Conservation (phyloP, 2,888 invertebrate species). For the Aricia artaxerxes region DNA sequence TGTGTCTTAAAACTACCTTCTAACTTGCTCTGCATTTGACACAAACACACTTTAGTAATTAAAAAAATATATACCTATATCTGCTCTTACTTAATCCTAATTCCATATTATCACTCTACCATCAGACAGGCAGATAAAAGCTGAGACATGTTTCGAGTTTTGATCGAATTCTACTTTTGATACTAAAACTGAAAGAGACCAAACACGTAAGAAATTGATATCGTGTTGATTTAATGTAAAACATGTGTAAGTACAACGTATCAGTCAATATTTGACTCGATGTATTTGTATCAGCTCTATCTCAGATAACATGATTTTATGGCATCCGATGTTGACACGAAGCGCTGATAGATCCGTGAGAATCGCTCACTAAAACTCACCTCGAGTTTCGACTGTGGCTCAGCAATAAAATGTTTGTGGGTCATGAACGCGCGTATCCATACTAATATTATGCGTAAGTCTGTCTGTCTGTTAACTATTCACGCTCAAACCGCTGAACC, state of each 20-base stretch:
- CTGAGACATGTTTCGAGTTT: no score
- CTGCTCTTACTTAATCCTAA: no score
- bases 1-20: no score
- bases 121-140: no score
- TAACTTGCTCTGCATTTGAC: no score
- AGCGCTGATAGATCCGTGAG: conserved; percentile 44
- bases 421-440: no score
- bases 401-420: neutral
- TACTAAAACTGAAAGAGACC: neutral
- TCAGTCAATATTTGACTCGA: conserved; percentile 61
- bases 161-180: neutral
- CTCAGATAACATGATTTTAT: conserved; percentile 56
- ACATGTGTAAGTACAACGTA: conserved; percentile 58
- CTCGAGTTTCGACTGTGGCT: neutral
- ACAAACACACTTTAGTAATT: no score
- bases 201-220: conserved; percentile 42
- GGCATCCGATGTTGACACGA: conserved; percentile 51
- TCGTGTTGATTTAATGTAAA: conserved; percentile 55
- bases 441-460: no score
- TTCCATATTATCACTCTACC: no score
- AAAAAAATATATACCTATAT: no score
- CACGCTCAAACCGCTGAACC: no score
- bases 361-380: conserved; percentile 39
- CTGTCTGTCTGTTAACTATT: no score
- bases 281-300: conserved; percentile 56